Percentiles rank a stretch among this genome's conserved stretches.
phyloP scores from a whole-genome alignment of 2,113 vertebrate species.

The Chlamydotis undulata region DNA sequence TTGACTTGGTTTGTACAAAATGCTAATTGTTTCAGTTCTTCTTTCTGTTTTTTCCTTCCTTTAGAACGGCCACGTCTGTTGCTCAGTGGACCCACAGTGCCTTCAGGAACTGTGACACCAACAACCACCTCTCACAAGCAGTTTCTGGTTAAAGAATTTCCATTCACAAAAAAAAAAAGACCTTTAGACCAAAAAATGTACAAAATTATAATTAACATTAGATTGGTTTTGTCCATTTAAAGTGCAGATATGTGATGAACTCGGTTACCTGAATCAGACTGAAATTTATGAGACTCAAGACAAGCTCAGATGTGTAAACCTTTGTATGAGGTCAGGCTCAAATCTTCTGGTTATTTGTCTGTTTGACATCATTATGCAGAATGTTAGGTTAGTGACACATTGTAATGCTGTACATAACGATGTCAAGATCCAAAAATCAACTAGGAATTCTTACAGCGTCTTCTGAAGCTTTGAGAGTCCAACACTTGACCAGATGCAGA shows the following conservation, averaged over 20 bases:
- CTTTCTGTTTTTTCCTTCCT: slow-evolving; percentile 6
- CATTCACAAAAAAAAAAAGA: slow-evolving; percentile 68
- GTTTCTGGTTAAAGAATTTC: slow-evolving; percentile 75
- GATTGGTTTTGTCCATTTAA: slow-evolving; percentile 55
- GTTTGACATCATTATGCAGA: slow-evolving; percentile 49
- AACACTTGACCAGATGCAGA: slow-evolving; percentile 42
- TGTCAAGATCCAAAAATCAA: slow-evolving; percentile 40
- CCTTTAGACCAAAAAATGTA: slow-evolving; percentile 72
- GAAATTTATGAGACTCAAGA: slow-evolving; percentile 42
- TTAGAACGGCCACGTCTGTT: slow-evolving; percentile 97
- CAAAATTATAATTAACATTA: slow-evolving; percentile 65
- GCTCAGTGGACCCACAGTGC: slow-evolving; percentile 99
- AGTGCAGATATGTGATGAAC: slow-evolving; percentile 59
- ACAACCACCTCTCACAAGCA: slow-evolving; percentile 47
- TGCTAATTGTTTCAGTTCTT: slow-evolving; percentile 5
- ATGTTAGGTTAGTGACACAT: slow-evolving; percentile 42
- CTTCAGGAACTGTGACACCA: slow-evolving; percentile 89
- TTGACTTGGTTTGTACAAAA: background rate
- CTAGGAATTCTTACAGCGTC: slow-evolving; percentile 12
- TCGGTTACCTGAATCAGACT: slow-evolving; percentile 37
- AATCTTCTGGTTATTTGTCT: slow-evolving; percentile 34
- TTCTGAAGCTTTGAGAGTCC: slow-evolving; percentile 18
- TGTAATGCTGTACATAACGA: slow-evolving; percentile 34
- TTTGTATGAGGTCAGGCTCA: slow-evolving; percentile 44
- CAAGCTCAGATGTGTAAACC: slow-evolving; percentile 14